Conservation (phyloP, 2,113 vertebrate species). For the Eonycteris spelaea region DNA sequence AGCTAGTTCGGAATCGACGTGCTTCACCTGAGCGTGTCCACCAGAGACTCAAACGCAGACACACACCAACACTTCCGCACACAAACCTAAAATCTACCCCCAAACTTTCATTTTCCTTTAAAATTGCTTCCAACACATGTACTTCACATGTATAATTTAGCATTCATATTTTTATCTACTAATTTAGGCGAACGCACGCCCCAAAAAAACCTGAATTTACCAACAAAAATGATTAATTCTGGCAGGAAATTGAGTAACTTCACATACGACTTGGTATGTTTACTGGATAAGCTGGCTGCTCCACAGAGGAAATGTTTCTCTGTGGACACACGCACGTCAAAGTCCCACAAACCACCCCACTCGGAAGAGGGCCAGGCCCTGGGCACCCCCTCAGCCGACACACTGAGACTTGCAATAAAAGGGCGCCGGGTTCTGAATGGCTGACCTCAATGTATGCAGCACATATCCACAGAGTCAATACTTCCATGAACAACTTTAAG, state of each 20-base stretch:
- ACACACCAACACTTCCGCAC: conserved; percentile 63
- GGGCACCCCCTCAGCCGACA: background rate
- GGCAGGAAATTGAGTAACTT: conserved; percentile 39
- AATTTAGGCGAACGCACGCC: conserved; percentile 57
- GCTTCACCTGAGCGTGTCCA: background rate
- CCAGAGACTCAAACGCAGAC: conserved; percentile 41
- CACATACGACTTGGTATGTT: background rate
- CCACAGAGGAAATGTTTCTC: background rate
- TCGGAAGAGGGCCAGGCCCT: background rate
- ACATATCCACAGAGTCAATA: conserved; percentile 36
- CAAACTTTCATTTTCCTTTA: conserved; percentile 48
- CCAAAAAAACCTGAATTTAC: conserved; percentile 19
- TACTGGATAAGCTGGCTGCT: background rate
- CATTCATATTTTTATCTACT: background rate
- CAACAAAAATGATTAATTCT: conserved; percentile 52
- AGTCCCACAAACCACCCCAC: background rate
- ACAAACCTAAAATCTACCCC: conserved; percentile 63
- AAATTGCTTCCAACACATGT: background rate
- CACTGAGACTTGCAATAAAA: background rate
- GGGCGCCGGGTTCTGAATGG: background rate
- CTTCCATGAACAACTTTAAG: conserved; percentile 57
- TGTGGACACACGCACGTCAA: background rate
- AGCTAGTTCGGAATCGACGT: background rate
- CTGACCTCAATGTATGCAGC: conserved; percentile 39
- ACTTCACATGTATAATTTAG: background rate